Evolutionary conservation across 1,140 invertebrate genomes (phyloP), one percentile per base, ranked within the genome.

Genomic region (Dendroctonus ponderosae): DNA sequence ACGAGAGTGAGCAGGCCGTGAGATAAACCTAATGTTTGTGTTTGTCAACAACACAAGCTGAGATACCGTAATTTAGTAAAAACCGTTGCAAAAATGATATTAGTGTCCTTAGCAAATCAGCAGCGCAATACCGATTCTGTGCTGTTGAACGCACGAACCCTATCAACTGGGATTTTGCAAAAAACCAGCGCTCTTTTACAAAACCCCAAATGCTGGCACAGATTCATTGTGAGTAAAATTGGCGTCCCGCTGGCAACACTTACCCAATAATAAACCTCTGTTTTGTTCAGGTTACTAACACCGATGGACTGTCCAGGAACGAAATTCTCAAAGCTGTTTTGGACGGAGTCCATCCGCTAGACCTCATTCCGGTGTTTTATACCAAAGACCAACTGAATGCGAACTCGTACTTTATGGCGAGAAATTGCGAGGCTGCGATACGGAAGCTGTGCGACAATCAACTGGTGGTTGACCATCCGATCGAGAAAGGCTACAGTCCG

Each of bases 351-450:
- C 76, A 82, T 51, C 83, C 83, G 6, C 71, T 78, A 5, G 82
- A 84, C 59, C 71, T 85, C 5, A 80, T 84, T 43, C 83, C 83
- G 7, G 79, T 84, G 0, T 76, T 70, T n/a, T 84, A 81, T 73
- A 76, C 79, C 38, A 66, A 72, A 7, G 70, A 72, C 5, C 77
- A 77, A 0, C 70, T 75, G 3, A 76, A 79, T 50, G 74, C 79
- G 0, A 50, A 63, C 63, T 62, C 59, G 6, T 79, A 71, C 44
- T 84, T 85, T 64, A 65, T 84, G 38, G 79, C 79, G 5, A 75
- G 81, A 57, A 83, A 83, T 67, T 85, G 83, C 67, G 80, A 79
- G 5, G 64, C 76, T 4, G 82, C 82, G 0, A 69, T 85, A 5
- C 77, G 81, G 41, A 79, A 80, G 70, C 68, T 85, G 0, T 83